Percentiles rank a stretch among this genome's conserved stretches.
Conservation (phyloP, 2,888 invertebrate genomes). For the Tupiocoris notatus region DNA sequence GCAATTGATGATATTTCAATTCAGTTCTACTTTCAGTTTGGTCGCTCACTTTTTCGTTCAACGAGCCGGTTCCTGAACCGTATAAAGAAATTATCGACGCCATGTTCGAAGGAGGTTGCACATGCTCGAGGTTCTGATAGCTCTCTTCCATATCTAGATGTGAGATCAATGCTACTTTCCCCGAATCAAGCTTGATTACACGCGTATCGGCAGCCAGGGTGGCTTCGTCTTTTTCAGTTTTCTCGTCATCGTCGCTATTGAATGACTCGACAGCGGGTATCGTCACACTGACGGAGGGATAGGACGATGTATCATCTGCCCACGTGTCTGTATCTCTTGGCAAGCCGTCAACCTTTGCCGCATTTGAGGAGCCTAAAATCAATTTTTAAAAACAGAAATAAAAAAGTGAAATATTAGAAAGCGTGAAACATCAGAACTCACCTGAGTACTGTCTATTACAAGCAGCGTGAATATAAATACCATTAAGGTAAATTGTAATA, state of each 20-base stretch:
- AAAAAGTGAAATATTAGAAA: no score
- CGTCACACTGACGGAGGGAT: conserved; percentile 76
- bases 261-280: conserved; percentile 70
- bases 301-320: conserved; percentile 78
- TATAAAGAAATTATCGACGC: conserved; percentile 55
- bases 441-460: no score
- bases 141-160: conserved; percentile 50
- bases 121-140: conserved; percentile 62
- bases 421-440: no score
- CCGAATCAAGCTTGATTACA: conserved; percentile 48
- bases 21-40: no score
- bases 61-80: conserved; percentile 53
- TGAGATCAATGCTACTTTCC: conserved; percentile 49
- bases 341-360: conserved; percentile 51
- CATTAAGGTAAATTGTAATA: no score
- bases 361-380: conserved; percentile 6
- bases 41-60: conserved; percentile 27
- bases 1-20: no score
- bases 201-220: conserved; percentile 37
- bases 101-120: conserved; percentile 80
- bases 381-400: no score
- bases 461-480: no score
- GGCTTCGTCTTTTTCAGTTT: conserved; percentile 45
- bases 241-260: conserved; percentile 57
- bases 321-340: conserved; percentile 65